These are phyloP conservation scores for Cygnus atratus DNA, from an alignment of 2,113 vertebrate genomes.

Conservation along the genomic window DNA sequence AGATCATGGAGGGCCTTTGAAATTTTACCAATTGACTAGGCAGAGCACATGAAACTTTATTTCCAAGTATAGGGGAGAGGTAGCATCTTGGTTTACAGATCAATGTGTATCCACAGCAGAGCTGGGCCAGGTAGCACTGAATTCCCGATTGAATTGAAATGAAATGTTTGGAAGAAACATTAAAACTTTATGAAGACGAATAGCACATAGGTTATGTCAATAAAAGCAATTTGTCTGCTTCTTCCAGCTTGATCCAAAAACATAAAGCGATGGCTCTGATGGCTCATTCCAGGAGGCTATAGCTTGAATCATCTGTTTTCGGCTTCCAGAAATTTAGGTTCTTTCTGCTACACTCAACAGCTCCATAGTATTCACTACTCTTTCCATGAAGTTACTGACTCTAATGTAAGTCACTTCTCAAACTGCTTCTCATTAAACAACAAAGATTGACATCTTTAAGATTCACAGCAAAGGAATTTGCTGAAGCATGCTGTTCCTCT, in stretches of 20 bases:
- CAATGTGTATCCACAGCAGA: not conserved
- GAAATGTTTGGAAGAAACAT: not conserved
- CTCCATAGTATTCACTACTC: not conserved
- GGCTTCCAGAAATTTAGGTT: not conserved
- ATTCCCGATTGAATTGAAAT: not conserved
- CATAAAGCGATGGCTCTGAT: not conserved
- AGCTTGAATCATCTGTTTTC: not conserved
- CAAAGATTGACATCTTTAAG: not conserved
- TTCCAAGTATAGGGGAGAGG: not conserved
- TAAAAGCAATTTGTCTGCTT: not conserved
- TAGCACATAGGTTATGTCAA: not conserved
- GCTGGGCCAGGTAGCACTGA: not conserved
- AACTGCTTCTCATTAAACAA: not conserved
- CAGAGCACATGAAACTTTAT: not conserved
- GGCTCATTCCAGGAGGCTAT: not conserved
- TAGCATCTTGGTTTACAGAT: not conserved
- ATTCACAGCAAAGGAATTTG: not conserved
- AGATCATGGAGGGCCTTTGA: not conserved
- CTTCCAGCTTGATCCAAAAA: not conserved
- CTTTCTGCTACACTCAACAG: not conserved
- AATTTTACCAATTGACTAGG: not conserved
- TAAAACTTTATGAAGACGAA: not conserved
- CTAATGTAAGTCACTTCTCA: not conserved
- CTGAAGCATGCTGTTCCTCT: not conserved
- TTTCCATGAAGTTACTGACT: not conserved